These are phyloP conservation scores for Harpalus rubripes DNA, from an alignment of 2,888 invertebrate species.

Conservation along the genomic window DNA sequence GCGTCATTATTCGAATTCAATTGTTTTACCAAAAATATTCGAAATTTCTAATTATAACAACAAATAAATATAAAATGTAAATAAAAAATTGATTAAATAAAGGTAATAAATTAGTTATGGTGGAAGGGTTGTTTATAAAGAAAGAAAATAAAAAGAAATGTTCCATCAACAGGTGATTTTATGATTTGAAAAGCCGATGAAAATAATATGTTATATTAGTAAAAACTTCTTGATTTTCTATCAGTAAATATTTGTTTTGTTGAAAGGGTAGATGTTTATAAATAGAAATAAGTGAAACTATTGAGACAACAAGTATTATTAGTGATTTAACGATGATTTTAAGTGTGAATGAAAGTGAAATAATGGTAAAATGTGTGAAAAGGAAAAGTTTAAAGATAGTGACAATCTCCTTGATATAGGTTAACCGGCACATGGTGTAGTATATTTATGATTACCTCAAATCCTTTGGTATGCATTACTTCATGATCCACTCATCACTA, in stretches of 20 bases:
- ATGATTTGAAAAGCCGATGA: not conserved
- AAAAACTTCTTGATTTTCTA: conserved; percentile 1
- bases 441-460: conserved; percentile 5
- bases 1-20: no score
- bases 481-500: conserved; percentile 27
- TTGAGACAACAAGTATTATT: not conserved
- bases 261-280: conserved; percentile 2
- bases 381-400: not conserved
- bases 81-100: no score
- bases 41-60: no score
- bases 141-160: no score
- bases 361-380: conserved; percentile 6
- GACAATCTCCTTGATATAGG: conserved; percentile 24
- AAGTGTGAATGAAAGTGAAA: conserved; percentile 6
- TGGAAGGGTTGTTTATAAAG: no score
- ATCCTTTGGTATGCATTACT: not conserved
- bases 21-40: no score
- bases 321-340: conserved; percentile 3
- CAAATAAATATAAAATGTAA: no score
- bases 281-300: not conserved
- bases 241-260: not conserved
- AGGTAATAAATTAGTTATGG: no score
- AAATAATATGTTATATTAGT: not conserved
- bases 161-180: no score
- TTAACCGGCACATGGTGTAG: conserved; percentile 29